A percentile compares a stretch with the other conserved stretches of the same genome.
Evolutionary conservation across 2,797 vertebrate species (phyloP).

Genomic region (Rhinoraja longicauda): DNA sequence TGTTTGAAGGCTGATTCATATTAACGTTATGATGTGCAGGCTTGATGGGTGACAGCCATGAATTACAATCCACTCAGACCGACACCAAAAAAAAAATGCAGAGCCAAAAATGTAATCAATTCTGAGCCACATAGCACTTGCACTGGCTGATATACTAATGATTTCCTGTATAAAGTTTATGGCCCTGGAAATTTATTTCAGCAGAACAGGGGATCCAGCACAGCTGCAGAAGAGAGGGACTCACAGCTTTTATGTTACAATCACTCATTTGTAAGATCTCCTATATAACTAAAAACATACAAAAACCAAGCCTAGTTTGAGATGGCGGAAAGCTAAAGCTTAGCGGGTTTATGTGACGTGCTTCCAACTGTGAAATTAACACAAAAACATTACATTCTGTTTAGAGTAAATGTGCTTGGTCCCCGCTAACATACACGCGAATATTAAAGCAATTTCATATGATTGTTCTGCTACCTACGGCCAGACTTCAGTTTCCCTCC

Average conservation of each 20-base stretch:
- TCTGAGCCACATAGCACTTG: constrained; percentile 3
- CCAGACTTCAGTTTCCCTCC: neutral
- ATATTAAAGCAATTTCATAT: neutral
- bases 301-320: neutral
- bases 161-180: constrained; percentile 33
- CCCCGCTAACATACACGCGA: neutral
- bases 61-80: constrained; percentile 31
- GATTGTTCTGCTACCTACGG: neutral
- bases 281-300: neutral
- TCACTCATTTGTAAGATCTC: neutral
- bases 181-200: constrained; percentile 27
- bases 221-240: constrained; percentile 24
- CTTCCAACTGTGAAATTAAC: neutral
- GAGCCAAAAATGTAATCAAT: constrained; percentile 32
- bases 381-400: neutral
- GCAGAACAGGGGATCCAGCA: neutral
- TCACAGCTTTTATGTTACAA: neutral
- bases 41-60: constrained; percentile 29
- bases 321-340: neutral
- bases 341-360: neutral
- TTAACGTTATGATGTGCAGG: constrained; percentile 28
- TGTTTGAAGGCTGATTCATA: constrained; percentile 29
- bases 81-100: neutral
- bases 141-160: constrained; percentile 32
- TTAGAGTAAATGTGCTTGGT: neutral